These are phyloP conservation scores for Nesogale talazaci DNA, from an alignment of 2,113 vertebrate genomes.

Conservation along the genomic window DNA sequence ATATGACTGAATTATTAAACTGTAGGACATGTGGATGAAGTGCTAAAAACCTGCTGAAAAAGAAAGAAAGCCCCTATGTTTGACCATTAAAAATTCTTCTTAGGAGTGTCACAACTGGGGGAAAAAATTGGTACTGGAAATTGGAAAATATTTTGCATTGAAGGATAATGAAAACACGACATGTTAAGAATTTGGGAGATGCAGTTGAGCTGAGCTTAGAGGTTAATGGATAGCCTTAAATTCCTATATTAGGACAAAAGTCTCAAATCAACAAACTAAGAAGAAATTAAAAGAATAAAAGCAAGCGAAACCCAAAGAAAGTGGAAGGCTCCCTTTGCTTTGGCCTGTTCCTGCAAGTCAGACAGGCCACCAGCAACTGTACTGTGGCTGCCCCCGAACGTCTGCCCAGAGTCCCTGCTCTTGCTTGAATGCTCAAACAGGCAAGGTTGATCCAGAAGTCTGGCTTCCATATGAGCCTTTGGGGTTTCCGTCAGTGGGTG, in stretches of 20 bases:
- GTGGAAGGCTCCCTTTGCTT: neutral
- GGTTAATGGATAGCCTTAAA: neutral
- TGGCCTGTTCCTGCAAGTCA: too few species aligned
- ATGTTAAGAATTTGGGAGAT: neutral
- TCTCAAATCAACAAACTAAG: neutral
- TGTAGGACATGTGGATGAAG: too few species aligned
- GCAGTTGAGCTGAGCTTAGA: neutral
- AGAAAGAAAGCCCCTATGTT: neutral
- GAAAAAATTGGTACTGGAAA: neutral
- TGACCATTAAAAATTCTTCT: neutral
- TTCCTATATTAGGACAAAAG: neutral
- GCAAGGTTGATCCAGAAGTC: too few species aligned
- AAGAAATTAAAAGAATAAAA: neutral
- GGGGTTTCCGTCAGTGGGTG: too few species aligned
- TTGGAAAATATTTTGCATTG: neutral
- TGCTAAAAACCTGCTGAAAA: too few species aligned
- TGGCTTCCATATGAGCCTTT: too few species aligned
- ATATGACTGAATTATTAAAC: too few species aligned
- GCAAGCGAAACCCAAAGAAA: neutral
- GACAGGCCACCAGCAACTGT: too few species aligned
- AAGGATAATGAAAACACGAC: neutral
- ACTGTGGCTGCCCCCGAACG: too few species aligned
- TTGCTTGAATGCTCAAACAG: too few species aligned
- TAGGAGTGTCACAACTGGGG: neutral
- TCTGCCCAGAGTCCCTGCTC: too few species aligned